Evolutionary conservation across 1,140 invertebrate species (phyloP).

Genomic region (Bombus confusus): DNA sequence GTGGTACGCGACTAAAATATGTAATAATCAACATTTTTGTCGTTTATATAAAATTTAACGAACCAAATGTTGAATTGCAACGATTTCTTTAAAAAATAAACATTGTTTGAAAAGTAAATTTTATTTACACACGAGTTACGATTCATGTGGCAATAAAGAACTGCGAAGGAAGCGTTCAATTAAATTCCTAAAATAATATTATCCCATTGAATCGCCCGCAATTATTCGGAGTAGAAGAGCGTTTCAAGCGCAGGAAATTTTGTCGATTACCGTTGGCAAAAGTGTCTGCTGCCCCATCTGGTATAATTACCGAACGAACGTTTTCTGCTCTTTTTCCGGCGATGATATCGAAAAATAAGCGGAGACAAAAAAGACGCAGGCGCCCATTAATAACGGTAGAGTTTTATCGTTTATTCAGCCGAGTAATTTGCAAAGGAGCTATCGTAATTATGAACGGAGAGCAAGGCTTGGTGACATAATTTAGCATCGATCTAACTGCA

Average conservation of each 20-base stretch:
- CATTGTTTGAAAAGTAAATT: background rate
- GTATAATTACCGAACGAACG: constrained; percentile 27
- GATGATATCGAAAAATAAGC: constrained; percentile 36
- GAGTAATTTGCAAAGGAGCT: background rate
- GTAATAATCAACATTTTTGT: background rate
- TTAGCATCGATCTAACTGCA: constrained; percentile 14
- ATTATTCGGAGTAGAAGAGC: background rate
- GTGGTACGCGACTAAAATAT: background rate
- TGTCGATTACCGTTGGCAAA: constrained; percentile 18
- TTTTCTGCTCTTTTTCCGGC: constrained; percentile 12
- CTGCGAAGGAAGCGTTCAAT: background rate
- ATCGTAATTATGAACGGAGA: constrained; percentile 11
- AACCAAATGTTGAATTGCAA: background rate
- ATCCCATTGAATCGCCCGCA: background rate
- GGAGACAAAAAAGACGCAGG: background rate
- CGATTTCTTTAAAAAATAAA: background rate
- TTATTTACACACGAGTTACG: too few relatives aligned
- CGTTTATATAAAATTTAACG: background rate
- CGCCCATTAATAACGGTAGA: constrained; percentile 20
- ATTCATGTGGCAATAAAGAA: background rate
- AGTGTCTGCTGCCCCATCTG: constrained; percentile 23
- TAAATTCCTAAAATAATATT: constrained; percentile 16
- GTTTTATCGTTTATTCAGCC: constrained; percentile 22
- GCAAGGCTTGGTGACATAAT: constrained; percentile 7
- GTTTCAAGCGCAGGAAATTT: constrained; percentile 15